phyloP scores from a whole-genome alignment of 2,888 invertebrate genomes.

The Theodoxus fluviatilis region DNA sequence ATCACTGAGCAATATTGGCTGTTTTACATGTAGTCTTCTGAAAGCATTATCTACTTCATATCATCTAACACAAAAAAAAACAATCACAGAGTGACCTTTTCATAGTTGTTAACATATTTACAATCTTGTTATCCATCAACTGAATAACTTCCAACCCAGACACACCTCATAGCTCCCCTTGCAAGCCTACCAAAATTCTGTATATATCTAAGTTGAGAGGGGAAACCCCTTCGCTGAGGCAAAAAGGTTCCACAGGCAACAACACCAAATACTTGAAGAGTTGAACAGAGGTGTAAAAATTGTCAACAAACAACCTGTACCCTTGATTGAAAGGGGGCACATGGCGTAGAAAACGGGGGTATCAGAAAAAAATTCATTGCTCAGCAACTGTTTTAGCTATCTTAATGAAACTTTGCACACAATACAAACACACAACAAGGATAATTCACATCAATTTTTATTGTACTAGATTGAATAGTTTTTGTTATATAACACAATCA shows the following conservation, averaged over 20 bases:
- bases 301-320: slow-evolving; percentile 13
- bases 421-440: too few species aligned
- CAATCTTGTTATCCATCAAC: slow-evolving; percentile 3
- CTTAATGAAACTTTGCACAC: too few species aligned
- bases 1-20: neutral
- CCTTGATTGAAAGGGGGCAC: too few species aligned
- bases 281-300: too few species aligned
- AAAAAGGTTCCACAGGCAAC: too few species aligned
- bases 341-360: too few species aligned
- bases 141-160: neutral
- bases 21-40: neutral
- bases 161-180: slow-evolving; percentile 5
- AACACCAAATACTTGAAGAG: too few species aligned
- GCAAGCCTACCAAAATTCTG: neutral
- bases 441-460: too few species aligned
- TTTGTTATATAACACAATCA: too few species aligned
- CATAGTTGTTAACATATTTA: neutral
- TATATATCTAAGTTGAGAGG: neutral
- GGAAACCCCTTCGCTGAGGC: slow-evolving; percentile 1
- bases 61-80: neutral
- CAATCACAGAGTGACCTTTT: neutral
- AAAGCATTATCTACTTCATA: neutral
- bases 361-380: too few species aligned
- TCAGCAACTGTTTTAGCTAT: too few species aligned
- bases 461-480: too few species aligned